These are phyloP conservation scores for Loris lydekkerianus DNA, from an alignment of 2,797 vertebrate species.

Conservation along the genomic window DNA sequence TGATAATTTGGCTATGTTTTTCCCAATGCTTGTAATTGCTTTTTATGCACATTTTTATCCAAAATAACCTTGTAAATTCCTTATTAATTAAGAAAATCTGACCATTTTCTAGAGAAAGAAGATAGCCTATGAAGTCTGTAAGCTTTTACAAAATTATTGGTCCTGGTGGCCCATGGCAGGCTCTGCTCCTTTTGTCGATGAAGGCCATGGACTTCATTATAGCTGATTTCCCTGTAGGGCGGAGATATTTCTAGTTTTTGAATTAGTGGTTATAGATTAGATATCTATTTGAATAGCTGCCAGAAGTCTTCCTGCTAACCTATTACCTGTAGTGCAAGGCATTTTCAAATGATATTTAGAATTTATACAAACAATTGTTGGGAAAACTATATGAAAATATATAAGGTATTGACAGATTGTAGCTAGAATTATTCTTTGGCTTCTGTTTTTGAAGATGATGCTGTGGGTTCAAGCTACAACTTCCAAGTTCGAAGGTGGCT, in stretches of 20 bases:
- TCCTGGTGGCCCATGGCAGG: not conserved
- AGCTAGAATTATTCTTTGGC: slow-evolving; percentile 27
- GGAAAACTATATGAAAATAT: not conserved
- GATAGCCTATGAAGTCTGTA: not conserved
- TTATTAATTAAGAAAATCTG: slow-evolving; percentile 49
- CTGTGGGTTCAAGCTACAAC: not conserved
- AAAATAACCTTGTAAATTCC: not conserved
- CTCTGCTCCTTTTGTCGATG: slow-evolving; percentile 25
- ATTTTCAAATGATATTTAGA: slow-evolving; percentile 55
- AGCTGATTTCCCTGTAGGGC: slow-evolving; percentile 15
- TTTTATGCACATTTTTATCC: not conserved
- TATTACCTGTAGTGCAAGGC: not conserved
- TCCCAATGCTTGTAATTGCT: not conserved
- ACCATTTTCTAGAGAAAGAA: slow-evolving; percentile 47
- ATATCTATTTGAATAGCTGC: not conserved
- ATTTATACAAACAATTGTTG: not conserved
- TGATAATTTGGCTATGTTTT: slow-evolving; percentile 12
- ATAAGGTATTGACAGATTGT: not conserved
- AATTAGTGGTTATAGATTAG: not conserved
- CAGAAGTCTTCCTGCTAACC: not conserved
- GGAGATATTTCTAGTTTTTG: slow-evolving; percentile 53
- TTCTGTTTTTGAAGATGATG: slow-evolving; percentile 1
- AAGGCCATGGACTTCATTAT: not conserved
- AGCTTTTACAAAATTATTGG: slow-evolving; percentile 19
- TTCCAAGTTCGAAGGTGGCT: not conserved